Evolutionary conservation across 2,888 invertebrate genomes (phyloP).

Genomic region (Oxytorus armatus): DNA sequence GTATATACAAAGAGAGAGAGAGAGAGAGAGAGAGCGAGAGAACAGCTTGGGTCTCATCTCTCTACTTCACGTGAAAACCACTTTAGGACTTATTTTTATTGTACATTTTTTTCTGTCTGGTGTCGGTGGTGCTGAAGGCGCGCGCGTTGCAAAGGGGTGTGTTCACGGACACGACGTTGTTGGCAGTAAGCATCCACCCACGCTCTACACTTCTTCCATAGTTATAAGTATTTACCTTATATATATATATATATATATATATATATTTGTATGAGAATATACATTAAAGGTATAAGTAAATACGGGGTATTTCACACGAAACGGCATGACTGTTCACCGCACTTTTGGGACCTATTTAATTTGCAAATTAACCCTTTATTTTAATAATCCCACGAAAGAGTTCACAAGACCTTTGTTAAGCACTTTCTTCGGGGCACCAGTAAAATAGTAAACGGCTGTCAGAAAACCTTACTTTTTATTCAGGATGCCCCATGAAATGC

Average conservation of each 20-base stretch:
- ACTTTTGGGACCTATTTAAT: neutral
- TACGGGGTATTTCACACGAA: neutral
- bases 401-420: no score
- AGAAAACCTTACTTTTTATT: no score
- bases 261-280: slow-evolving; percentile 1
- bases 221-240: neutral
- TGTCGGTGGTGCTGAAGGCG: slow-evolving; percentile 58
- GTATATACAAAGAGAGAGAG: no score
- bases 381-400: no score
- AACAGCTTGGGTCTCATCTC: slow-evolving; percentile 41
- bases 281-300: neutral
- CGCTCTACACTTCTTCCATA: slow-evolving; percentile 51
- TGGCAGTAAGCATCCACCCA: slow-evolving; percentile 62
- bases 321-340: neutral
- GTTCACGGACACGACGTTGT: slow-evolving; percentile 60
- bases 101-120: slow-evolving; percentile 75
- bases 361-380: no score
- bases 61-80: slow-evolving; percentile 72
- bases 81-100: slow-evolving; percentile 78
- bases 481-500: no score
- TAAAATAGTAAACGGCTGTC: no score
- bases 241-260: slow-evolving; percentile 15
- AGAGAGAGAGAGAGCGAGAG: no score
- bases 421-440: no score
- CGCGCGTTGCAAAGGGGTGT: slow-evolving; percentile 70